These are phyloP conservation scores for Peromyscus attwateri DNA, from an alignment of 2,797 vertebrate species.

Conservation along the genomic window DNA sequence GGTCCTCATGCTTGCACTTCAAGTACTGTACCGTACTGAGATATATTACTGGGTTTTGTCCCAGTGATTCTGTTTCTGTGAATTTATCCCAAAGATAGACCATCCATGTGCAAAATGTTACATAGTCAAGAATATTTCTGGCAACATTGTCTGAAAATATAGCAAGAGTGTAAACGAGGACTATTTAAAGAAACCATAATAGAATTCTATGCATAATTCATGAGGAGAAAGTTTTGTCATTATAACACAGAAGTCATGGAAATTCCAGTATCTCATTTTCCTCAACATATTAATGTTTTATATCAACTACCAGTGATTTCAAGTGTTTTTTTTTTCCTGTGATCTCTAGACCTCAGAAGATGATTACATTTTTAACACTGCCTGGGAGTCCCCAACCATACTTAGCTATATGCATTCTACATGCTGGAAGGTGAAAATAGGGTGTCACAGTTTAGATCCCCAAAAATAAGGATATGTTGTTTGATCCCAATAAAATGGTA, in stretches of 20 bases:
- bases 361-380: background rate
- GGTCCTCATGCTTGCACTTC: background rate
- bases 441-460: background rate
- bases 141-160: constrained; percentile 28
- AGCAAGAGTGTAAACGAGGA: constrained; percentile 12
- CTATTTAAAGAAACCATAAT: constrained; percentile 40
- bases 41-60: background rate
- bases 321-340: background rate
- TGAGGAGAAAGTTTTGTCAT: constrained; percentile 19
- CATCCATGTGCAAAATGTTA: background rate
- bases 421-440: background rate
- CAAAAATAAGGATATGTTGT: background rate
- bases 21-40: background rate
- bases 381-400: background rate
- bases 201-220: constrained; percentile 30
- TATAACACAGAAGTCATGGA: constrained; percentile 29
- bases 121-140: background rate
- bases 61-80: constrained; percentile 22
- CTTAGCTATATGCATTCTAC: background rate
- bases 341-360: background rate
- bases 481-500: background rate
- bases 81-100: constrained; percentile 1
- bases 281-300: constrained; percentile 8
- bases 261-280: constrained; percentile 23
- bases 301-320: constrained; percentile 9